These are phyloP conservation scores for Tretioscincus oriximinensis DNA, from an alignment of 2,113 vertebrate genomes.

Conservation along the genomic window DNA sequence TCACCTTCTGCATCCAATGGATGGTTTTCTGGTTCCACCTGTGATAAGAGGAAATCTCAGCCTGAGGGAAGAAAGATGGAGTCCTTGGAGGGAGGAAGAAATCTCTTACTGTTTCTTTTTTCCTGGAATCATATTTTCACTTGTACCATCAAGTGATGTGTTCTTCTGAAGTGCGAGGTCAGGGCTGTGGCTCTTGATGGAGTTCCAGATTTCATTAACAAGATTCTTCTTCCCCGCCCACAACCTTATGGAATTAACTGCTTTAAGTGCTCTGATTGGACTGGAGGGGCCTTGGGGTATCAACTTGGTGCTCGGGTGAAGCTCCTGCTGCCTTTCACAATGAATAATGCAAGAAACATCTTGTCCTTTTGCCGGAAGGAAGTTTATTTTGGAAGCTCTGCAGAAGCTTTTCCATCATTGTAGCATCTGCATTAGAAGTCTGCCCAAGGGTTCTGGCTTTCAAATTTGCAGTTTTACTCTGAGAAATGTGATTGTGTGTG, in stretches of 20 bases:
- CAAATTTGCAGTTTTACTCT: background rate
- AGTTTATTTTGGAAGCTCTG: background rate
- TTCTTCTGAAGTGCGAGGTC: background rate
- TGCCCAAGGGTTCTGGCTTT: background rate
- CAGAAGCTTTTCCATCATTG: background rate
- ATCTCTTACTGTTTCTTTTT: background rate
- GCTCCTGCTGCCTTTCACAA: no score
- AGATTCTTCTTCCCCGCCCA: background rate
- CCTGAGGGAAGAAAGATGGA: no score
- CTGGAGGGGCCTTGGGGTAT: no score
- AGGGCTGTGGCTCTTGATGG: background rate
- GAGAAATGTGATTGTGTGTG: background rate
- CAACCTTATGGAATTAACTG: background rate
- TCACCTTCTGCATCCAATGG: no score
- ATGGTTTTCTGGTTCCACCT: no score
- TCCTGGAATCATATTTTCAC: background rate
- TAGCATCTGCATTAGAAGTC: background rate
- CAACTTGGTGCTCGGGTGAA: background rate
- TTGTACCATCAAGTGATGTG: background rate
- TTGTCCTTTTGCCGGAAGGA: no score
- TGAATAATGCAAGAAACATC: no score
- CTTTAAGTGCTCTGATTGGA: background rate
- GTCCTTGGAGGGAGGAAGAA: background rate
- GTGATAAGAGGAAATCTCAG: background rate
- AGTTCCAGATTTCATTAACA: background rate